A percentile compares a stretch with the other conserved stretches of the same genome.
Evolutionary conservation across 2,888 invertebrate genomes (phyloP).

Genomic region (Mythimna ferrago): DNA sequence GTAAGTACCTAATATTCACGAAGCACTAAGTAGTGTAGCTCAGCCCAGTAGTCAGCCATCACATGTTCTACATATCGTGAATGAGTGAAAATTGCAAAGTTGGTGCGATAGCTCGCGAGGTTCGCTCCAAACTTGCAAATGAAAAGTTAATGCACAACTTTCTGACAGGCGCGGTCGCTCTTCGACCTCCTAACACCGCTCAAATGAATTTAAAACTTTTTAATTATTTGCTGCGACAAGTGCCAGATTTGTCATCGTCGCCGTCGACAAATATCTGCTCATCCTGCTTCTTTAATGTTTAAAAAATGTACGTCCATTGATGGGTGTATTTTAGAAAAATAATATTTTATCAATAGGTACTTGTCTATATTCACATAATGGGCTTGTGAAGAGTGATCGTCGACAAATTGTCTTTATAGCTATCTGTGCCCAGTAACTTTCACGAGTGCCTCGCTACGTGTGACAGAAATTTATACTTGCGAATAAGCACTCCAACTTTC

Average conservation of each 20-base stretch:
- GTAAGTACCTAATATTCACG: slow-evolving; percentile 16
- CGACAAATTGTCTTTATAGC: slow-evolving; percentile 57
- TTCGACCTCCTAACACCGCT: slow-evolving; percentile 77
- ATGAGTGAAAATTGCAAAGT: slow-evolving; percentile 77
- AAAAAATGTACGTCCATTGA: slow-evolving; percentile 11
- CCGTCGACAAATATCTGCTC: slow-evolving; percentile 47
- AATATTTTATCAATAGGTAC: slow-evolving; percentile 15
- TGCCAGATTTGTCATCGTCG: slow-evolving; percentile 72
- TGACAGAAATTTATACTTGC: slow-evolving; percentile 71
- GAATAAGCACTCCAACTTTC: slow-evolving; percentile 71
- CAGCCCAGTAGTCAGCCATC: slow-evolving; percentile 44
- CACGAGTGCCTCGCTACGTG: slow-evolving; percentile 58
- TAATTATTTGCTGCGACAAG: slow-evolving; percentile 80
- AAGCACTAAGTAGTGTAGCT: slow-evolving; percentile 41
- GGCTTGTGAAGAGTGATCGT: slow-evolving; percentile 49
- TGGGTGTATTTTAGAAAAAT: slow-evolving; percentile 15
- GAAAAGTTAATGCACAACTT: slow-evolving; percentile 88
- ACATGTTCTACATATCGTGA: slow-evolving; percentile 73
- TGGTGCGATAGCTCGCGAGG: slow-evolving; percentile 74
- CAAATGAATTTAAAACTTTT: slow-evolving; percentile 83
- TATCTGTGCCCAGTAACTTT: slow-evolving; percentile 53
- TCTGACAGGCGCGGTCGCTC: slow-evolving; percentile 79
- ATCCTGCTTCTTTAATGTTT: slow-evolving; percentile 1
- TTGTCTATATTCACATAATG: slow-evolving; percentile 43
- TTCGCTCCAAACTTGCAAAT: slow-evolving; percentile 85